Conservation (phyloP, 2,888 invertebrate species). For the Sarcophaga carnaria region DNA sequence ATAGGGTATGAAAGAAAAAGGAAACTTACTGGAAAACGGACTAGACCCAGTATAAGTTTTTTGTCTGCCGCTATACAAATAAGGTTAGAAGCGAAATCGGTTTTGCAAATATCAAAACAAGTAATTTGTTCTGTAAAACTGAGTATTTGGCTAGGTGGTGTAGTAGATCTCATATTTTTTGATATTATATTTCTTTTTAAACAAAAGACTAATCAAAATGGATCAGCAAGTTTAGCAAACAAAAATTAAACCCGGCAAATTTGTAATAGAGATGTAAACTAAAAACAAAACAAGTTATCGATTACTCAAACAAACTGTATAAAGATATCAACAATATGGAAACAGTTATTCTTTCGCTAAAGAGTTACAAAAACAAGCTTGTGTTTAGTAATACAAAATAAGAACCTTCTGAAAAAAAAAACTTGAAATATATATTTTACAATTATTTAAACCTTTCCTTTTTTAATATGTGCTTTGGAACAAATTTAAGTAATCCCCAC, state of each 20-base stretch:
- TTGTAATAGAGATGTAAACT: constrained; percentile 7
- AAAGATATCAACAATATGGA: background rate
- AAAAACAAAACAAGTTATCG: constrained; percentile 3
- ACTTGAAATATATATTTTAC: too few relatives aligned
- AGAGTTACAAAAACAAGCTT: too few relatives aligned
- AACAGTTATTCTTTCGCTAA: too few relatives aligned
- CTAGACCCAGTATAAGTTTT: constrained; percentile 83
- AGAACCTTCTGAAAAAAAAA: too few relatives aligned
- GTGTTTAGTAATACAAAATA: too few relatives aligned
- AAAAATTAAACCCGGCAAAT: constrained; percentile 23
- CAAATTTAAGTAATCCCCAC: too few relatives aligned
- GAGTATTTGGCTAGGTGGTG: constrained; percentile 82
- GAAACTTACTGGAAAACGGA: constrained; percentile 84
- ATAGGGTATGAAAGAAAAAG: background rate
- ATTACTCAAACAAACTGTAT: background rate
- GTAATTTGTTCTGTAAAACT: constrained; percentile 83
- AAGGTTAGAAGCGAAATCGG: constrained; percentile 86
- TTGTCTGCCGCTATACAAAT: constrained; percentile 84
- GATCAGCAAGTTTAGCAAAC: background rate
- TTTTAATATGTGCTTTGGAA: too few relatives aligned
- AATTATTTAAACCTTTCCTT: too few relatives aligned
- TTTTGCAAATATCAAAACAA: constrained; percentile 85
- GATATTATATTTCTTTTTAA: background rate
- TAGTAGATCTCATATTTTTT: constrained; percentile 74
- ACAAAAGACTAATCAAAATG: background rate